Conservation (phyloP, 2,797 vertebrate genomes). For the Hyperoplus lanceolatus region DNA sequence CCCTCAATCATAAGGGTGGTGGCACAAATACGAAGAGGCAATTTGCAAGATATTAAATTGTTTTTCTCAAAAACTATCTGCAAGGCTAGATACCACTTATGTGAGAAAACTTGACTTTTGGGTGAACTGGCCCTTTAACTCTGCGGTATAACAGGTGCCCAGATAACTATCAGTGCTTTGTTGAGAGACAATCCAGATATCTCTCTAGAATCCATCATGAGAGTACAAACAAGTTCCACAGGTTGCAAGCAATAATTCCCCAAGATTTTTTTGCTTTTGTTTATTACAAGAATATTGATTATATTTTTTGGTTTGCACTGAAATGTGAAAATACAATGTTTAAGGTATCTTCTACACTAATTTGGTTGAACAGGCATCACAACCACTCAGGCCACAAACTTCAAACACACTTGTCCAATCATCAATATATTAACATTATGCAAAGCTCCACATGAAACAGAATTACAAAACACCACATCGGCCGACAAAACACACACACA, state of each 20-base stretch:
- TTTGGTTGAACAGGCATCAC: constrained; percentile 71
- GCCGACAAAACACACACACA: neutral
- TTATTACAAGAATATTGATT: constrained; percentile 89
- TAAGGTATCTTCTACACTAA: constrained; percentile 65
- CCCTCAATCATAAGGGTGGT: neutral
- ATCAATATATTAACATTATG: constrained; percentile 56
- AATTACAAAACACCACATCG: constrained; percentile 34
- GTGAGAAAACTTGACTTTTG: neutral
- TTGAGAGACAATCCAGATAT: neutral
- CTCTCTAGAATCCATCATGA: neutral
- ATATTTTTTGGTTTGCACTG: constrained; percentile 81
- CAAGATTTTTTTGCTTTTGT: constrained; percentile 57
- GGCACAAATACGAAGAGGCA: neutral
- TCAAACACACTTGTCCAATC: constrained; percentile 20
- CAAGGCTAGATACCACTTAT: neutral
- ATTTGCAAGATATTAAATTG: too few species aligned
- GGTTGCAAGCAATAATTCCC: constrained; percentile 29
- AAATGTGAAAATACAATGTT: constrained; percentile 79
- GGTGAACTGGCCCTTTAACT: neutral
- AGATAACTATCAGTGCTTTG: neutral
- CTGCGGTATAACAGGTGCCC: rapidly evolving
- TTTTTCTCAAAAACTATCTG: neutral
- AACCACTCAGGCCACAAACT: constrained; percentile 55
- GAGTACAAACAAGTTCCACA: neutral
- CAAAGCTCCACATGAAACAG: constrained; percentile 59